Evolutionary conservation across 2,888 invertebrate species (phyloP).

Genomic region (Cephonodes hylas): DNA sequence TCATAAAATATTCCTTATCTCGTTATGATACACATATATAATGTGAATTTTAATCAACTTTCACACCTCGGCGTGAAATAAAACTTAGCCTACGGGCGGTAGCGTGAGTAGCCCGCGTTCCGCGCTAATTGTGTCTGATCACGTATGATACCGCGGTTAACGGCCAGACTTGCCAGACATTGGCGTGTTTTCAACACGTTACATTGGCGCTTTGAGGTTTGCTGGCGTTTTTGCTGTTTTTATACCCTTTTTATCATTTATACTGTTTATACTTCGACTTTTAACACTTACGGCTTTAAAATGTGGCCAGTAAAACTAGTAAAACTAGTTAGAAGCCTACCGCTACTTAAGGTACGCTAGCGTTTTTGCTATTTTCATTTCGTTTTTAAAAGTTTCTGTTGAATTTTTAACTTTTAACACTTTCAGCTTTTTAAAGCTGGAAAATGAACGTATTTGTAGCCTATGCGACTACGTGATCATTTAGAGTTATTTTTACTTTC

Average conservation of each 20-base stretch:
- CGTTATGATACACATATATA: no score
- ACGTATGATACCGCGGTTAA: slow-evolving; percentile 4
- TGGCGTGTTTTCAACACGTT: slow-evolving; percentile 6
- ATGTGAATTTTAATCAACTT: not conserved
- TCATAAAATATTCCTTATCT: no score
- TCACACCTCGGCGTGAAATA: not conserved
- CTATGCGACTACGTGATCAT: no score
- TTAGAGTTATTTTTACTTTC: not conserved
- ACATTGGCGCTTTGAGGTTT: not conserved
- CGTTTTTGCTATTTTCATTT: no score
- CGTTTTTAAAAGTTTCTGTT: no score
- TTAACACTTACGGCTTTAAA: not conserved
- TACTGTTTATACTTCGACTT: not conserved
- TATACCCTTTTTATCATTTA: not conserved
- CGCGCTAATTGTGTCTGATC: slow-evolving; percentile 1
- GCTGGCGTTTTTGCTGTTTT: not conserved
- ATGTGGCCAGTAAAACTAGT: no score
- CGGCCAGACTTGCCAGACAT: not conserved
- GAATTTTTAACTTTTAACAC: no score
- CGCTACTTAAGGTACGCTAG: no score
- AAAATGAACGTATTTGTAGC: no score
- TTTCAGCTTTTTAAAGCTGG: no score
- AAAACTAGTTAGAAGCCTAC: no score
- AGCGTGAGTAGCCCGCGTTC: not conserved
- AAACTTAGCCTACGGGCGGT: not conserved